Evolutionary conservation across 2,888 invertebrate species (phyloP), one percentile per base, ranked within the genome.

Genomic region (Lasioglossum oenotherae): DNA sequence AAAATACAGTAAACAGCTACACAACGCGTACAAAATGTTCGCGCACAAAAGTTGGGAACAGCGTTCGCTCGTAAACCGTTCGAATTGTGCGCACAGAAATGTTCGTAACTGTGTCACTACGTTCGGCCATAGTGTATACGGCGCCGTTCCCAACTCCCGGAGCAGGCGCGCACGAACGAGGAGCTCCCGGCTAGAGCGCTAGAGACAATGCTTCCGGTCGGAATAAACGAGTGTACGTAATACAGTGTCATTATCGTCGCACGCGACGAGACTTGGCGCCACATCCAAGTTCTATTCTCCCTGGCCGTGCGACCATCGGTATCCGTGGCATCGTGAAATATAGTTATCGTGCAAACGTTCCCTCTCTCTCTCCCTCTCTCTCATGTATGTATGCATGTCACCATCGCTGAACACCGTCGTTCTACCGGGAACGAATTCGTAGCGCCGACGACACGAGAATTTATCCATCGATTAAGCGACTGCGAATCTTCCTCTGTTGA

Each of bases 261-360:
- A 85, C 86, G 85, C 87, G 84, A 88, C 85, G 84, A 79, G 82
- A 82, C 82, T 88, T 80, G 91, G 85, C 86, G 89, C 86, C 88
- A 75, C 60, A 67, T 87, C 79, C 72, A 72, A 57, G 67, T 82
- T 74, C 78, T 87, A 44, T 44, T 81, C 72, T 76, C 31, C 27
- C 67, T 81, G 73, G 6, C 67, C 76, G 85, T 60, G 53, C 46
- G 75, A 44, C 74, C 86, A 35, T 74, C 41, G 64, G 53, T 74
- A 71, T 44, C 46, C 73, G 73, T 49, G 69, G 53, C 73, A 78
- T 81, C 73, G 57, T 64, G 76, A 79, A 67, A 82, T 86, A 82
- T 71, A 82, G 72, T 80, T 80, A 78, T 86, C 64, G 75, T 46
- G 57, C 75, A 74, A 31, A 72, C 16, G 4, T 46, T 16, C 19